Evolutionary conservation across 2,888 invertebrate genomes (phyloP), one percentile per base, ranked within the genome.

Genomic region (Tholera decimalis): DNA sequence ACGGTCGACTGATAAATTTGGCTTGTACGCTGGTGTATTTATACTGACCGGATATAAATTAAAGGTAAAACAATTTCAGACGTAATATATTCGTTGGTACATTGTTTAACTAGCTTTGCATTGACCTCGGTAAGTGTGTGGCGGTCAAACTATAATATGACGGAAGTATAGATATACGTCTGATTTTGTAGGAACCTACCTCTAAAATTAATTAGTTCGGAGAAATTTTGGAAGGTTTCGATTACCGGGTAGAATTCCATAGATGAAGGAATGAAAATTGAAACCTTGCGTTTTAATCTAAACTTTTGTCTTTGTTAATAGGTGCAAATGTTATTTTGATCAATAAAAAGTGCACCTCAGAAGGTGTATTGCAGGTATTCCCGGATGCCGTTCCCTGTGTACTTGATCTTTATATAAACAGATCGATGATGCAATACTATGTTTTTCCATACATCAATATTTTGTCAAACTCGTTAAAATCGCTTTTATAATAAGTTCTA

Each of bases 1-100:
- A 80, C 79, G 82, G 83, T 75, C 80, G 82, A 80, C 80, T 82
- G 78, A 77, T 79, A 86, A 77, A 63, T 84, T 86, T 62, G 80
- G 78, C 70, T 83, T 63, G 83, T 80, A 72, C 66, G 77, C 83
- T 73, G 63, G 72, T 77, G 83, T 94, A 93, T 95, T 93, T 95
- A 95, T 95, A 95, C 89, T 88, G 80, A 88, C 88, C 90, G 92
- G 93, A 92, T 83, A 86, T 96, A 91, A 83, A 58, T 95, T 93
- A 88, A 96, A 90, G 88, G 90, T 91, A 90, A 92, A 85, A 88
- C 84, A 80, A 90, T 84, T 85, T 76, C 63, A 67, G 61, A 59
- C 55, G 65, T 66, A 85, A 84, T 86, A 79, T 83, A 83, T 85
- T 84, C 59, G 73, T 79, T 70, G 70, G 73, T 73, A 80, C 84